Base-by-base conservation (phyloP, 2,888 invertebrate genomes). In the Arrhopalites spinosus region DNA sequence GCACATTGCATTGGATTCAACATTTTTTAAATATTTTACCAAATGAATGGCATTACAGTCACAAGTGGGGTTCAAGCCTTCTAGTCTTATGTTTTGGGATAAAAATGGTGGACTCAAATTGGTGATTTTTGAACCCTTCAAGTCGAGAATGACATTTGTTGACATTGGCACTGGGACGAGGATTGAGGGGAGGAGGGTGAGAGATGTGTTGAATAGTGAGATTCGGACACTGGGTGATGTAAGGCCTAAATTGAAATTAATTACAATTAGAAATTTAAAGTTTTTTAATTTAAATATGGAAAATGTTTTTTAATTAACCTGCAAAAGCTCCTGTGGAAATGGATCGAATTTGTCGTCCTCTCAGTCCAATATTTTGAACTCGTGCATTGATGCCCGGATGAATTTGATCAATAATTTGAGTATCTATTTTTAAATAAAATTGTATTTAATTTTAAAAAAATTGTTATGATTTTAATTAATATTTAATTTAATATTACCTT, bases 151-250 rank as follows among this genome's bases (percentile, higher is more conserved):
- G 43, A 95, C 89, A 79, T 90, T 90, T 0, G 94, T 93, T 1
- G 95, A 95, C 83, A 94, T 89, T 0, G 95, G 95, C 25, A 96
- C 89, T 0, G 95, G 94, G 76, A 96, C 89, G 27, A 95, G 85
- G 0, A 94, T 92, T 2, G 94, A 91, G 0, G 95, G 94, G 73
- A 96, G 86, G 15, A 89, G 88, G 17, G 90, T 89, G 11, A 96
- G 86, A 0, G 94, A 94, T 0, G 95, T 95, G 83, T 95, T 93
- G 69, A 90, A 89, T 68, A 96, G 87, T 74, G 91, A 89, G 17
- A 96, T 90, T 0, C 87, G 88, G 1, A 96, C 88, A 15, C 89
- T 86, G 15, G 90, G 89, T 27, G 91, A 90, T 84, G 93, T 92
- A 0, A 94, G 87, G 5, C 82, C 80, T 73, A 71, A 7, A 56